phyloP scores from a whole-genome alignment of 2,113 vertebrate genomes.

The Ciconia boyciana region DNA sequence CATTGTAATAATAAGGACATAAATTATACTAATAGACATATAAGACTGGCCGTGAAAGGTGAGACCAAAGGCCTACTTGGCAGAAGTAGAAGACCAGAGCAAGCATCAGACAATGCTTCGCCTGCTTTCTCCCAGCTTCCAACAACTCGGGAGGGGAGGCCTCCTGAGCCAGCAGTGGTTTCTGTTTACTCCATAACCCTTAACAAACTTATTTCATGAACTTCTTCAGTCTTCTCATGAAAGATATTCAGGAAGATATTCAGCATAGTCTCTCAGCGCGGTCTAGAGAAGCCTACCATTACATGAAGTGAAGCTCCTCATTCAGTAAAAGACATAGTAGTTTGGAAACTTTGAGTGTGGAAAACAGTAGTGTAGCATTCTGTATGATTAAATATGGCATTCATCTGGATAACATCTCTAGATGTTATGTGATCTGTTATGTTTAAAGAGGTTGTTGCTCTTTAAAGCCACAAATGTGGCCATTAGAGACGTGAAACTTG shows the following conservation, averaged over 20 bases:
- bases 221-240: neutral
- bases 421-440: neutral
- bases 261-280: neutral
- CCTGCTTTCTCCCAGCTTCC: neutral
- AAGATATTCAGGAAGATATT: neutral
- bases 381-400: neutral
- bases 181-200: neutral
- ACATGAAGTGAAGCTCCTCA: neutral
- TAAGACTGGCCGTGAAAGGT: neutral
- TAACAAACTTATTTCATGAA: neutral
- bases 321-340: neutral
- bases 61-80: neutral
- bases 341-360: neutral
- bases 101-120: neutral
- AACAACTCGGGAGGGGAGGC: neutral
- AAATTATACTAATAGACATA: neutral
- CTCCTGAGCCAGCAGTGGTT: neutral
- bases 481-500: neutral
- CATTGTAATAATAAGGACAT: neutral
- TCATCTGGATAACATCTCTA: neutral
- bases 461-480: neutral
- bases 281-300: neutral
- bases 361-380: neutral
- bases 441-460: neutral
- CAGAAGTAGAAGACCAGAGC: neutral